These are phyloP conservation scores for Bubo bubo DNA, from an alignment of 2,113 vertebrate species.

Conservation along the genomic window DNA sequence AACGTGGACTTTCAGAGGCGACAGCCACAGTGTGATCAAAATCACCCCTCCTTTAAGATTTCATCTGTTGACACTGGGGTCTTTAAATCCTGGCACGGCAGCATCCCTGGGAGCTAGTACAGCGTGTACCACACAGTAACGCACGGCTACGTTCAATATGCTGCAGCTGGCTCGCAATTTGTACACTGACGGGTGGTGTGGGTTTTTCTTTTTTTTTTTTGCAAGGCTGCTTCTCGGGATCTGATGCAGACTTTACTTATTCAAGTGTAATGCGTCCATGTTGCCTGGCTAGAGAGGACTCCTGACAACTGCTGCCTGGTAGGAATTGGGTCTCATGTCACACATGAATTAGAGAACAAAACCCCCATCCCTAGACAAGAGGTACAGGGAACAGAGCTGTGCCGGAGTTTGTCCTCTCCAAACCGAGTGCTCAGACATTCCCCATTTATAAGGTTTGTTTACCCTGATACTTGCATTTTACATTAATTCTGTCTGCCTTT, in stretches of 20 bases:
- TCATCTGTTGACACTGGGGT: background rate
- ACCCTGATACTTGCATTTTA: background rate
- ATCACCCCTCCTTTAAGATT: background rate
- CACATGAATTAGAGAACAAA: background rate
- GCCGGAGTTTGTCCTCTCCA: background rate
- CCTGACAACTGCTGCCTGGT: background rate
- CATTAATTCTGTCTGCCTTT: background rate
- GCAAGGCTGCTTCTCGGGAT: background rate
- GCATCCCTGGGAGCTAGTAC: background rate
- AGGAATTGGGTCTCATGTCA: background rate
- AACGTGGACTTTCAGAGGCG: fast-evolving
- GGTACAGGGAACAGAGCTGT: background rate
- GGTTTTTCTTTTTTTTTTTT: background rate
- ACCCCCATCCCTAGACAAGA: background rate
- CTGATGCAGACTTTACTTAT: background rate
- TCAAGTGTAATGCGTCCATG: background rate
- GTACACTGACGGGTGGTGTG: background rate
- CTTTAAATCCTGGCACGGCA: background rate
- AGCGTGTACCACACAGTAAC: background rate
- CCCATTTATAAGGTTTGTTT: background rate
- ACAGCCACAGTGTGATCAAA: background rate
- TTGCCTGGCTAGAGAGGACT: background rate
- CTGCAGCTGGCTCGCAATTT: background rate
- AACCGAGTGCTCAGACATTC: background rate
- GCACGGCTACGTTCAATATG: background rate